phyloP scores from a whole-genome alignment of 1,140 invertebrate genomes.

The Atopsyche davidsoni region DNA sequence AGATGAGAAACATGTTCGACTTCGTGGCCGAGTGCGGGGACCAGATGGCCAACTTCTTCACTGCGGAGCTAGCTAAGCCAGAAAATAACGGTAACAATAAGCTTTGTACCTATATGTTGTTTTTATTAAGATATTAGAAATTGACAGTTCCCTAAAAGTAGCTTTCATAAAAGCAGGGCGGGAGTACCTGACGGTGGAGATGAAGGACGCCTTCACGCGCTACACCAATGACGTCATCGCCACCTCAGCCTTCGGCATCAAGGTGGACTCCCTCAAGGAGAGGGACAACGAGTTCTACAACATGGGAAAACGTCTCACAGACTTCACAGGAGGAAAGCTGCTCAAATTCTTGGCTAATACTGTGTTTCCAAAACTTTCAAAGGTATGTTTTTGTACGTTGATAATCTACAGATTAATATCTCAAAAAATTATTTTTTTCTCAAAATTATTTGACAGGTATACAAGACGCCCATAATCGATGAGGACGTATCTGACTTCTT shows the following conservation, averaged over 20 bases:
- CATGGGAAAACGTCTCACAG: conserved; percentile 33
- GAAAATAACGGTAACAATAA: conserved; percentile 6
- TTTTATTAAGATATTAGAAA: too few species aligned
- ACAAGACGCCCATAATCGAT: not conserved
- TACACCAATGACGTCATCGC: conserved; percentile 57
- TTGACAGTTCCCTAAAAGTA: too few species aligned
- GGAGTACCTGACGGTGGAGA: too few species aligned
- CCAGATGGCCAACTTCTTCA: not conserved
- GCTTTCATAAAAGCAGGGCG: too few species aligned
- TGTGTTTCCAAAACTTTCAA: too few species aligned
- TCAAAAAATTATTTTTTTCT: too few species aligned
- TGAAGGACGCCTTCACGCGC: conserved; percentile 30
- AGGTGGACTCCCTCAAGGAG: conserved; percentile 51
- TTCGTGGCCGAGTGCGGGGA: conserved; percentile 12
- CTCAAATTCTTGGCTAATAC: not conserved
- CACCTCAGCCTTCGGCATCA: conserved; percentile 49
- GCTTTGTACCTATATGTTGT: too few species aligned
- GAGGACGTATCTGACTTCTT: conserved; percentile 29
- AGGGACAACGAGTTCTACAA: too few species aligned
- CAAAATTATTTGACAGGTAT: too few species aligned
- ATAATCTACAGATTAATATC: too few species aligned
- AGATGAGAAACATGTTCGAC: conserved; percentile 37
- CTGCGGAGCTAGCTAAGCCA: conserved; percentile 1
- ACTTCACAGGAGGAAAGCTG: not conserved
- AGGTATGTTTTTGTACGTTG: too few species aligned